These are phyloP conservation scores for Hippopotamus amphibius DNA, from an alignment of 2,113 vertebrate species.

Conservation along the genomic window DNA sequence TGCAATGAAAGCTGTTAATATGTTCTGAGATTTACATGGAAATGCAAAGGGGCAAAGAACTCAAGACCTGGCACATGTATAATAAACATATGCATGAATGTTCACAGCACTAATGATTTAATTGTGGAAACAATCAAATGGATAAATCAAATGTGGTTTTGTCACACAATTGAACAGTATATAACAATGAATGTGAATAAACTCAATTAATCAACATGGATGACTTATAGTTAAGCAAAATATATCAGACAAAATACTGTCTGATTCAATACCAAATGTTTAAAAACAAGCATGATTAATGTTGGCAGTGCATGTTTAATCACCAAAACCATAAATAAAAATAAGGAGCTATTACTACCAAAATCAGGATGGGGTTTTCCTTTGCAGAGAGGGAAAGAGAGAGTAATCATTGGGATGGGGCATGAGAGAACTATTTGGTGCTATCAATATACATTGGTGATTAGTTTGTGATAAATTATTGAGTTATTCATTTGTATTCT, in stretches of 20 bases:
- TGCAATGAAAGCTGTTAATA: background rate
- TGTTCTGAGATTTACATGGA: background rate
- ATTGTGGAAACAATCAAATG: background rate
- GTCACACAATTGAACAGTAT: constrained; percentile 8
- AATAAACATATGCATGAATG: background rate
- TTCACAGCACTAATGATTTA: background rate
- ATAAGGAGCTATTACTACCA: background rate
- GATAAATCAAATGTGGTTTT: background rate
- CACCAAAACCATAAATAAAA: constrained; percentile 6
- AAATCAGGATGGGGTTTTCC: background rate
- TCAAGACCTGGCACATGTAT: background rate
- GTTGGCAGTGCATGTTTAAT: background rate
- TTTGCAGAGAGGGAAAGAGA: background rate
- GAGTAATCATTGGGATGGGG: background rate
- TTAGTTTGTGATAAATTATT: background rate
- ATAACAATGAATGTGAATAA: background rate
- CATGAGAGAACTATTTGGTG: background rate
- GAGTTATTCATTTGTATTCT: background rate
- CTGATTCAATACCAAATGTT: background rate
- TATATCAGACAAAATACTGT: background rate
- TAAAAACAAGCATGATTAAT: background rate
- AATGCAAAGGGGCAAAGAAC: background rate
- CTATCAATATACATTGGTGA: background rate
- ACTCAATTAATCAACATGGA: background rate
- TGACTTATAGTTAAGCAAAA: background rate